Conservation (phyloP, 2,888 invertebrate genomes). For the Eupithecia dodoneata region DNA sequence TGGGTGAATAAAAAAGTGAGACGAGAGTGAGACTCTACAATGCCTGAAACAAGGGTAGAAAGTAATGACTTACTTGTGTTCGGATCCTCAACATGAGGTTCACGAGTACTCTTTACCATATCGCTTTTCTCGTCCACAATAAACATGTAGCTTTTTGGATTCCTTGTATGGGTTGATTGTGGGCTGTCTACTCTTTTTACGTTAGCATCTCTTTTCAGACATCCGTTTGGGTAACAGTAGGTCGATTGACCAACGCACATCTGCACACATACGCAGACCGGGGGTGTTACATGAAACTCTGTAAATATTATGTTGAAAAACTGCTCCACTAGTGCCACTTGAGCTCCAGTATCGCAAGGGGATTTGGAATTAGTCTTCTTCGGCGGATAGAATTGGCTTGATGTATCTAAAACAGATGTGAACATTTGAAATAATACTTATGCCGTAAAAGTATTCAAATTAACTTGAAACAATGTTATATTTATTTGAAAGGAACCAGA, state of each 20-base stretch:
- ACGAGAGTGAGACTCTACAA: neutral
- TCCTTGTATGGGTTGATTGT: constrained; percentile 42
- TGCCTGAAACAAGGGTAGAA: neutral
- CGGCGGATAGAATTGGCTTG: constrained; percentile 46
- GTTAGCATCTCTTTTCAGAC: constrained; percentile 55
- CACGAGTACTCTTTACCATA: constrained; percentile 43
- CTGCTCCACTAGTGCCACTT: constrained; percentile 61
- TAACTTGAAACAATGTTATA: too few species aligned
- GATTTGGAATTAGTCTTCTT: constrained; percentile 38
- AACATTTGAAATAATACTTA: neutral
- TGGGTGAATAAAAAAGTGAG: neutral
- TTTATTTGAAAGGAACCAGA: too few species aligned
- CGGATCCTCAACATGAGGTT: constrained; percentile 41
- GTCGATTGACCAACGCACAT: constrained; percentile 61
- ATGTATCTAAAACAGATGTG: constrained; percentile 49
- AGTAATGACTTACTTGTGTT: constrained; percentile 36
- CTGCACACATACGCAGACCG: constrained; percentile 68
- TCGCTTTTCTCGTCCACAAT: constrained; percentile 58
- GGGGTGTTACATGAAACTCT: constrained; percentile 66
- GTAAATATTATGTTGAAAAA: constrained; percentile 73
- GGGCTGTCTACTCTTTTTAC: constrained; percentile 42
- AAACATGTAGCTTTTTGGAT: constrained; percentile 52
- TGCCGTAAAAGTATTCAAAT: neutral
- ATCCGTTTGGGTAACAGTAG: constrained; percentile 75
- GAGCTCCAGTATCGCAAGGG: constrained; percentile 54